Evolutionary conservation across 2,888 invertebrate genomes (phyloP).

Genomic region (Noctua fimbriata): DNA sequence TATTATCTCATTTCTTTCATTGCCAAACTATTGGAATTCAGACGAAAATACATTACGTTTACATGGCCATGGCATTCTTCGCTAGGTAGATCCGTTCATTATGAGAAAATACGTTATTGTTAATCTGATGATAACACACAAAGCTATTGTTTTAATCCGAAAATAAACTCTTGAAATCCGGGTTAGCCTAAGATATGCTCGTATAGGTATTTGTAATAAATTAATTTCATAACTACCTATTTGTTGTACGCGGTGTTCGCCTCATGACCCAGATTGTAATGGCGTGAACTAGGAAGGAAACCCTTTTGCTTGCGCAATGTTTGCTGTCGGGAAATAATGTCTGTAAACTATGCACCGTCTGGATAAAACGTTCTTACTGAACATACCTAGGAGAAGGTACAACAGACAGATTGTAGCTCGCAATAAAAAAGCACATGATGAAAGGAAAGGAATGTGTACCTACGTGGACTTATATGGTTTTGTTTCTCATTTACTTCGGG

Average conservation of each 20-base stretch:
- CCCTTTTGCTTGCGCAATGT: slow-evolving; percentile 77
- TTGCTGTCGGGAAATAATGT: slow-evolving; percentile 74
- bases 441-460: slow-evolving; percentile 2
- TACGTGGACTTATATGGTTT: slow-evolving; percentile 54
- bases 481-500: slow-evolving; percentile 46
- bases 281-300: slow-evolving; percentile 78
- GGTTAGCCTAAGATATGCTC: slow-evolving; percentile 53
- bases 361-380: slow-evolving; percentile 51
- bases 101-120: slow-evolving; percentile 74
- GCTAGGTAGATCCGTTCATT: slow-evolving; percentile 68
- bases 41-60: slow-evolving; percentile 83
- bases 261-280: slow-evolving; percentile 80
- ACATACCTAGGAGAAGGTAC: slow-evolving; percentile 13
- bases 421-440: slow-evolving; percentile 4
- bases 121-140: slow-evolving; percentile 69
- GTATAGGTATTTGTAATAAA: slow-evolving; percentile 55
- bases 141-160: slow-evolving; percentile 62
- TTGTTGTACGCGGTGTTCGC: slow-evolving; percentile 66
- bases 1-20: slow-evolving; percentile 78
- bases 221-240: slow-evolving; percentile 65
- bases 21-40: slow-evolving; percentile 82
- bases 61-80: slow-evolving; percentile 83
- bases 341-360: slow-evolving; percentile 61
- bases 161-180: slow-evolving; percentile 66
- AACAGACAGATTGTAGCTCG: slow-evolving; percentile 1